Evolutionary conservation across 2,797 vertebrate genomes (phyloP).

Genomic region (Rhinogobio ventralis): DNA sequence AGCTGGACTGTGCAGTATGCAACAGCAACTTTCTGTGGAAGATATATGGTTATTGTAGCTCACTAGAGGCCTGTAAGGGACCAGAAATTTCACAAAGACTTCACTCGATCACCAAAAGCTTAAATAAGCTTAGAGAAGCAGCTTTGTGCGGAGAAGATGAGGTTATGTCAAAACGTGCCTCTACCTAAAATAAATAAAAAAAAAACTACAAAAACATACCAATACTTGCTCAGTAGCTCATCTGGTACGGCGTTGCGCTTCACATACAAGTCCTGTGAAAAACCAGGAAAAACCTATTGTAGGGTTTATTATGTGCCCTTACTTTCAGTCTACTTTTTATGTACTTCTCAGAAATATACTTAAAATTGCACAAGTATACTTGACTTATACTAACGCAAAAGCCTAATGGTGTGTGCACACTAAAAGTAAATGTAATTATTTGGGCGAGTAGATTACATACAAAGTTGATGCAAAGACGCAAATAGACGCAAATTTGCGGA

Average conservation of each 20-base stretch:
- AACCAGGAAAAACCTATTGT: not conserved
- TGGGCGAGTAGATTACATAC: too few relatives aligned
- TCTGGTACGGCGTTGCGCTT: not conserved
- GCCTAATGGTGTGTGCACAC: too few relatives aligned
- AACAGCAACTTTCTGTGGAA: conserved; percentile 57
- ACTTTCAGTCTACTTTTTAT: too few relatives aligned
- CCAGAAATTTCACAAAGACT: not conserved
- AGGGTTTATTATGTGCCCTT: too few relatives aligned
- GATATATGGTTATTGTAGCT: conserved; percentile 65
- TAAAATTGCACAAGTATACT: too few relatives aligned
- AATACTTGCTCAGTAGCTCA: not conserved
- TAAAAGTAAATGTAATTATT: too few relatives aligned
- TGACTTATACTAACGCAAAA: too few relatives aligned
- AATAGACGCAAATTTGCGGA: too few relatives aligned
- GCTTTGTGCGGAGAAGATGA: not conserved
- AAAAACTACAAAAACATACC: not conserved
- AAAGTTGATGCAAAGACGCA: too few relatives aligned
- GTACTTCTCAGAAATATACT: too few relatives aligned
- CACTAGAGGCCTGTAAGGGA: conserved; percentile 19
- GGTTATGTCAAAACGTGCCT: not conserved
- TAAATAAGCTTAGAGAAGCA: conserved; percentile 19
- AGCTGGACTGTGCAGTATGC: conserved; percentile 39
- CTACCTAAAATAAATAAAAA: not conserved
- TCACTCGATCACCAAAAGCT: not conserved
- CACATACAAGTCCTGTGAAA: not conserved